Evolutionary conservation across 2,797 vertebrate genomes (phyloP).

Genomic region (Parauchenoglanis punctatus): DNA sequence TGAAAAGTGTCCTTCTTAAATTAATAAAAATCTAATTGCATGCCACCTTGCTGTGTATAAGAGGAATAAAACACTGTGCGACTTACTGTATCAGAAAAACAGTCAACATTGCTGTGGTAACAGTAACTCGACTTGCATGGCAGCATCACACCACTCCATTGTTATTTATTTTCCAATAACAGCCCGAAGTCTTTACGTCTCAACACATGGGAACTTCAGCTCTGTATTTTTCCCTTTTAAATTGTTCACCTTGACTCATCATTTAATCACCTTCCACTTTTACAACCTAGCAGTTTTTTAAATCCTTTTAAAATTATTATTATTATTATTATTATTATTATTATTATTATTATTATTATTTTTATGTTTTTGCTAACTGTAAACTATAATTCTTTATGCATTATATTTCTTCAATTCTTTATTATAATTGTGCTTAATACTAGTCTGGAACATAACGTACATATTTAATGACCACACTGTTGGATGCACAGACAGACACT

Average conservation of each 20-base stretch:
- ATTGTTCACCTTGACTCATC: background rate
- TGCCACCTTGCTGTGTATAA: background rate
- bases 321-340: background rate
- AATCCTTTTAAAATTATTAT: background rate
- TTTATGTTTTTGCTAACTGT: background rate
- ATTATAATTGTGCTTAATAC: background rate
- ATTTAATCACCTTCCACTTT: background rate
- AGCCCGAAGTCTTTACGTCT: background rate
- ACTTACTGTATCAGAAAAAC: background rate
- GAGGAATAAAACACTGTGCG: background rate
- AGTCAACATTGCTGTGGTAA: background rate
- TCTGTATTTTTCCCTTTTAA: background rate
- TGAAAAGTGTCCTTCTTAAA: background rate
- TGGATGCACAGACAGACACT: background rate
- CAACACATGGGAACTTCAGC: background rate
- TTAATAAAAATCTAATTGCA: background rate
- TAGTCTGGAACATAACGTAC: background rate
- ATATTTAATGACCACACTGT: constrained; percentile 7
- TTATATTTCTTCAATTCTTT: constrained; percentile 41
- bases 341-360: background rate
- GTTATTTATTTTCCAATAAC: background rate
- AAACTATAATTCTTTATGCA: background rate
- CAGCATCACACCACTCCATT: background rate
- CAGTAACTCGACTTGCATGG: background rate
- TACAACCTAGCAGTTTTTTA: no score